Conservation (phyloP, 2,113 vertebrate genomes). For the Benitochromis conjunctus region DNA sequence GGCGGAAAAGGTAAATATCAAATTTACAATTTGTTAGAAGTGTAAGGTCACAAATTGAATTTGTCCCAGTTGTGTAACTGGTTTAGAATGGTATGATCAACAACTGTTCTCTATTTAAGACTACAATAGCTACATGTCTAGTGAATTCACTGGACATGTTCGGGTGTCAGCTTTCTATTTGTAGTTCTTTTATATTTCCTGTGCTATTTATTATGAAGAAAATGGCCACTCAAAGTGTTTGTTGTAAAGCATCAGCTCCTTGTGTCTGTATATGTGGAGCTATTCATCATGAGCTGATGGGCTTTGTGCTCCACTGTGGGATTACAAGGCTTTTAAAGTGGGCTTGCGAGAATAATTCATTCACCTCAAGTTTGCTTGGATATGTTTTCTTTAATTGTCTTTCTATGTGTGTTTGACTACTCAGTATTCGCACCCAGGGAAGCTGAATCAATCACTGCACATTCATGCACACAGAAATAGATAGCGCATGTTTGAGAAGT, state of each 20-base stretch:
- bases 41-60: not conserved
- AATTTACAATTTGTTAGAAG: not conserved
- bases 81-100: not conserved
- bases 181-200: constrained; percentile 2
- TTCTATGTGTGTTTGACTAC: not conserved
- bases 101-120: not conserved
- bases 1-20: constrained; percentile 73
- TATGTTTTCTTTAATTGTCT: constrained; percentile 17
- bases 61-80: not conserved
- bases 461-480: not conserved
- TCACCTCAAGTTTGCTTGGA: constrained; percentile 21
- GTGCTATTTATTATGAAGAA: constrained; percentile 1
- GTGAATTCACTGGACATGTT: not conserved
- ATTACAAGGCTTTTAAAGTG: constrained; percentile 22
- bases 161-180: constrained; percentile 1
- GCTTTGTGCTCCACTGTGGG: constrained; percentile 19
- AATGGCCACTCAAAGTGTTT: constrained; percentile 32
- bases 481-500: constrained; percentile 1
- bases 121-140: not conserved
- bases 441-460: constrained; percentile 4
- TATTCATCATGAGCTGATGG: constrained; percentile 24
- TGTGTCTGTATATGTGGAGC: constrained; percentile 13
- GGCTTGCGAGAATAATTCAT: constrained; percentile 20
- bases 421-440: not conserved
- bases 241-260: not conserved